Evolutionary conservation across 1,140 invertebrate species (phyloP).

Genomic region (Panulirus ornatus): DNA sequence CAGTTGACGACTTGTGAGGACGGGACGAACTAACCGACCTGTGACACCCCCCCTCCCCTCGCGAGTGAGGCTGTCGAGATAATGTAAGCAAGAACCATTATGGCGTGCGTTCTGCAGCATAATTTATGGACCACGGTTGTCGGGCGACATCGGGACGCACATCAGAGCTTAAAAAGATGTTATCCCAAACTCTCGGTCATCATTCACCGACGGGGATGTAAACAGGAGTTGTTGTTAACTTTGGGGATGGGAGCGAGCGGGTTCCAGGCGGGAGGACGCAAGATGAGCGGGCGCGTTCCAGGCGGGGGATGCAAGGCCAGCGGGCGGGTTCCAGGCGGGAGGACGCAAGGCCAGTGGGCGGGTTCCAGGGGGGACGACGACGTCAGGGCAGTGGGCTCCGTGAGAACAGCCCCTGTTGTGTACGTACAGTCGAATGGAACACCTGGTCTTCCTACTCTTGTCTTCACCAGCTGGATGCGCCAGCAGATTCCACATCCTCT

Average conservation of each 20-base stretch:
- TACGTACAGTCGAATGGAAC: background rate
- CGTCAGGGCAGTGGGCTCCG: background rate
- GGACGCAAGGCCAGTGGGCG: background rate
- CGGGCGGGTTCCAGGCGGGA: slow-evolving; percentile 4
- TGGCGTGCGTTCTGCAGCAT: background rate
- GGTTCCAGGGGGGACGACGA: background rate
- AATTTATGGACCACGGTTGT: background rate
- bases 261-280: slow-evolving; percentile 17
- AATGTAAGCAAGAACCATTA: background rate
- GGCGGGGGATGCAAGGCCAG: background rate
- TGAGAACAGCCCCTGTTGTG: background rate
- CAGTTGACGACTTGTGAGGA: background rate
- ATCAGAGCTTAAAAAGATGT: background rate
- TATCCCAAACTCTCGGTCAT: background rate
- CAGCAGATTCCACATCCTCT: background rate
- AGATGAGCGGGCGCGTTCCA: background rate
- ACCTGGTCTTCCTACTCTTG: background rate
- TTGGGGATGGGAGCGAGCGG: background rate
- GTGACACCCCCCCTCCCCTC: no score
- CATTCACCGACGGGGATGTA: background rate
- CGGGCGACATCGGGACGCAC: background rate
- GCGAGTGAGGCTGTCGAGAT: background rate
- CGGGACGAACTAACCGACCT: no score
- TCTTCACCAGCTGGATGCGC: background rate
- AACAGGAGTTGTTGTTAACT: background rate